phyloP scores from a whole-genome alignment of 2,113 vertebrate genomes.

The Ictalurus furcatus region DNA sequence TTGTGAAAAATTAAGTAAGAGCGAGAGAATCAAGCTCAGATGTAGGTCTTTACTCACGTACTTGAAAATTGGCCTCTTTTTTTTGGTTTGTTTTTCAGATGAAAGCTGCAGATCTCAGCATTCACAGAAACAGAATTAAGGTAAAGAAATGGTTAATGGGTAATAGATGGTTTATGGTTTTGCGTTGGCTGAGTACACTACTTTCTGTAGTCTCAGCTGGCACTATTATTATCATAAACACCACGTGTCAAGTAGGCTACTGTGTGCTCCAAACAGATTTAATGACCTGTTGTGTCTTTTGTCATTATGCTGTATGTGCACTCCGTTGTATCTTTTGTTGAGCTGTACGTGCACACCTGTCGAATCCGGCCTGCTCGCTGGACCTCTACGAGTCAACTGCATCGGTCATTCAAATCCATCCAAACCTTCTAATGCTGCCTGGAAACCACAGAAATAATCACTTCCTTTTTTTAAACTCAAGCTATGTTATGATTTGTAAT shows the following conservation, averaged over 20 bases:
- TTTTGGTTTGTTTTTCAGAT: background rate
- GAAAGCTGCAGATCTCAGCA: background rate
- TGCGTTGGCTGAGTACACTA: background rate
- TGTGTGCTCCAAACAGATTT: background rate
- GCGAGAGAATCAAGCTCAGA: background rate
- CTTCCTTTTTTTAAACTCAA: background rate
- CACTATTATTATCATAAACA: slow-evolving; percentile 5
- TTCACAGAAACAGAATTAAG: background rate
- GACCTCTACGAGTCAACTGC: background rate
- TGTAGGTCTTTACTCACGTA: background rate
- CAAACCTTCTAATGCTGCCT: background rate
- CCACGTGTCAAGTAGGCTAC: background rate
- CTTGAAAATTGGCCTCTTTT: background rate
- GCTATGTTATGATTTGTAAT: background rate
- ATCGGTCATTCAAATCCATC: background rate
- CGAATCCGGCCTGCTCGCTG: background rate
- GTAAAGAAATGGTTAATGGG: background rate
- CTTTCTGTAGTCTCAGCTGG: background rate
- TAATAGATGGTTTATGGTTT: background rate
- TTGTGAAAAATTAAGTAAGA: background rate
- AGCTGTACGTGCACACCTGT: background rate
- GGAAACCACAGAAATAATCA: background rate
- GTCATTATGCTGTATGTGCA: background rate
- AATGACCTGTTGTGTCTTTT: background rate
- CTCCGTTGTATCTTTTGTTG: background rate